These are phyloP conservation scores for Acanthosepion esculentum DNA, from an alignment of 2,888 invertebrate genomes.

Conservation along the genomic window DNA sequence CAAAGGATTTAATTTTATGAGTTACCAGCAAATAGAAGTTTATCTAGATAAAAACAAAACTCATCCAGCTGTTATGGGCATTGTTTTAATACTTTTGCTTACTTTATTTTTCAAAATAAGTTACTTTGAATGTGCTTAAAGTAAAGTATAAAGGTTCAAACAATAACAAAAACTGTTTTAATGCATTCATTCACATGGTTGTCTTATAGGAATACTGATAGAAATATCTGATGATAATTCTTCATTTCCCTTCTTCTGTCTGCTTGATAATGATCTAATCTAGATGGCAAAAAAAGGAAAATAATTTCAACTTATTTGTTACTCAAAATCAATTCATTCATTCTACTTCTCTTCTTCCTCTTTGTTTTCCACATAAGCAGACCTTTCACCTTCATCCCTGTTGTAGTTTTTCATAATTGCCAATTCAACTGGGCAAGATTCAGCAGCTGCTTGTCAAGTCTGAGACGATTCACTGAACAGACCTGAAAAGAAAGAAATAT, in stretches of 20 bases:
- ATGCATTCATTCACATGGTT: no score
- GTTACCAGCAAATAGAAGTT: no score
- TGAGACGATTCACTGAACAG: neutral
- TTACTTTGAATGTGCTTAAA: no score
- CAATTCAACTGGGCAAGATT: neutral
- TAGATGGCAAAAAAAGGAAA: neutral
- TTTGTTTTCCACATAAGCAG: neutral
- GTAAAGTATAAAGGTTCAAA: no score
- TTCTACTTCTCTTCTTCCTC: neutral
- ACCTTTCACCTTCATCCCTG: neutral
- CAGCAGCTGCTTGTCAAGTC: conserved; percentile 8
- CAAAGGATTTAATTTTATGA: no score
- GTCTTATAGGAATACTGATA: no score
- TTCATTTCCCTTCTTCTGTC: neutral
- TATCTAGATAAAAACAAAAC: no score
- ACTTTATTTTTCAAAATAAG: no score
- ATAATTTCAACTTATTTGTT: neutral
- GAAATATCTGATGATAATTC: neutral
- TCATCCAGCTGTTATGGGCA: no score
- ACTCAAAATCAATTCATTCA: neutral
- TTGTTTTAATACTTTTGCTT: no score
- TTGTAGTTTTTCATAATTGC: neutral
- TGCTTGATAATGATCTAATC: neutral
- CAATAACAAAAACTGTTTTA: no score
- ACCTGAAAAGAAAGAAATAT: neutral